Percentiles rank a stretch among this genome's conserved stretches.
Evolutionary conservation across 2,113 vertebrate species (phyloP).

Genomic region (Eublepharis macularius): DNA sequence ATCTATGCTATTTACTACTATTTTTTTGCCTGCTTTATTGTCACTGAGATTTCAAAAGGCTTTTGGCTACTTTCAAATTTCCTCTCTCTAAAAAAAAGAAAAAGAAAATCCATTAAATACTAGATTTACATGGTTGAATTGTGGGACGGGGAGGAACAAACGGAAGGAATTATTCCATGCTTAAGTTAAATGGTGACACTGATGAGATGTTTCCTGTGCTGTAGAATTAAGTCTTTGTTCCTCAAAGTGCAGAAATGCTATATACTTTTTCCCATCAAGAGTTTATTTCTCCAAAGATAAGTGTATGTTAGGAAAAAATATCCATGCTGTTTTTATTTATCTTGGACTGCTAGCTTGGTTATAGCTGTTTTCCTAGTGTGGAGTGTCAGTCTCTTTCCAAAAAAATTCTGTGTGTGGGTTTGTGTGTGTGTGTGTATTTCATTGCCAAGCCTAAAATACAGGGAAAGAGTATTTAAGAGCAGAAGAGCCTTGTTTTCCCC

Average conservation of each 20-base stretch:
- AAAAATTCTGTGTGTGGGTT: not conserved
- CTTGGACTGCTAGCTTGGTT: not conserved
- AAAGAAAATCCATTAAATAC: not conserved
- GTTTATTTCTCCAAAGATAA: not conserved
- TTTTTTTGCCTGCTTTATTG: not conserved
- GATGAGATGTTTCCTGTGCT: constrained; percentile 4
- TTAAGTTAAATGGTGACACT: constrained; percentile 1
- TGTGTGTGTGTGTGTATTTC: not conserved
- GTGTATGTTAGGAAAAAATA: not conserved
- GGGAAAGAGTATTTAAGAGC: not conserved
- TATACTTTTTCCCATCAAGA: not conserved
- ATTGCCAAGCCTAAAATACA: not conserved
- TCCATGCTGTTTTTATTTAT: not conserved
- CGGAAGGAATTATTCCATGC: not conserved
- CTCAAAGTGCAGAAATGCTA: not conserved
- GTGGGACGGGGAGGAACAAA: not conserved
- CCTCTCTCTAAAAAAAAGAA: not conserved
- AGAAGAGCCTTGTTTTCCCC: not conserved
- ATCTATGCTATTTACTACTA: not conserved
- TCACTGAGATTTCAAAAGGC: not conserved
- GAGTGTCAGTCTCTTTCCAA: not conserved
- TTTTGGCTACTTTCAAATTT: not conserved
- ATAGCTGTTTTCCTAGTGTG: not conserved
- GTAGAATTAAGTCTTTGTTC: not conserved
- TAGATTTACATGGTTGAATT: not conserved